A percentile compares a stretch with the other conserved stretches of the same genome.
These are phyloP conservation scores for Cephalopachus bancanus DNA, from an alignment of 2,797 vertebrate species.

Conservation along the genomic window DNA sequence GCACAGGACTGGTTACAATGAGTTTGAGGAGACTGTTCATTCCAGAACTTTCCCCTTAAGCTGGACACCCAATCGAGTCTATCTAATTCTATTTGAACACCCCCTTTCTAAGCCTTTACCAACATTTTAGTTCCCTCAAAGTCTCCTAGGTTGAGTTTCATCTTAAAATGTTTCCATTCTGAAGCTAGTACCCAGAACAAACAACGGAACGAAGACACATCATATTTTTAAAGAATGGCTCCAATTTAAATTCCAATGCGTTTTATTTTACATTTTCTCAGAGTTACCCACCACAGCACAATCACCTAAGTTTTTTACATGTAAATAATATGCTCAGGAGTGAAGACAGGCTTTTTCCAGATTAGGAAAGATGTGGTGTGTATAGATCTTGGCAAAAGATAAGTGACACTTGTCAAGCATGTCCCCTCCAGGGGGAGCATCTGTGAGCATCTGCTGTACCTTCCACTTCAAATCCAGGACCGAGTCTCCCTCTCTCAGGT, in stretches of 20 bases:
- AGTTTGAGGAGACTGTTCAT: not conserved
- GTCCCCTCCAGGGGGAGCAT: not conserved
- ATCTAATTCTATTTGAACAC: not conserved
- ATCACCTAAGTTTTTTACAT: not conserved
- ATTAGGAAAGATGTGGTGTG: not conserved
- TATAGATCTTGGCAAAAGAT: not conserved
- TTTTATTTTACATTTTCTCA: slow-evolving; percentile 36
- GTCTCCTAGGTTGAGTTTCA: not conserved
- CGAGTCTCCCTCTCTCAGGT: not conserved
- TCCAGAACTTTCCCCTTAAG: no score
- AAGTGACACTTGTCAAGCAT: not conserved
- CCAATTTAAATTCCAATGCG: not conserved
- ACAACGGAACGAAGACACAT: not conserved
- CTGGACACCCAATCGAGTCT: not conserved
- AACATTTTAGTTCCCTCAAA: not conserved
- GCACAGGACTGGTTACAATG: no score
- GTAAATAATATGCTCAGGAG: not conserved
- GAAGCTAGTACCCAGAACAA: not conserved
- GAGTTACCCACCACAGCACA: not conserved
- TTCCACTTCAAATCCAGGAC: not conserved
- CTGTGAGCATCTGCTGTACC: not conserved
- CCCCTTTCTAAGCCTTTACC: not conserved
- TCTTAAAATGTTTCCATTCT: not conserved
- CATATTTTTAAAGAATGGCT: not conserved
- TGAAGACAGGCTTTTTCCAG: not conserved